Base-by-base conservation (phyloP, 2,888 invertebrate species). In the Allophyes oxyacanthae region DNA sequence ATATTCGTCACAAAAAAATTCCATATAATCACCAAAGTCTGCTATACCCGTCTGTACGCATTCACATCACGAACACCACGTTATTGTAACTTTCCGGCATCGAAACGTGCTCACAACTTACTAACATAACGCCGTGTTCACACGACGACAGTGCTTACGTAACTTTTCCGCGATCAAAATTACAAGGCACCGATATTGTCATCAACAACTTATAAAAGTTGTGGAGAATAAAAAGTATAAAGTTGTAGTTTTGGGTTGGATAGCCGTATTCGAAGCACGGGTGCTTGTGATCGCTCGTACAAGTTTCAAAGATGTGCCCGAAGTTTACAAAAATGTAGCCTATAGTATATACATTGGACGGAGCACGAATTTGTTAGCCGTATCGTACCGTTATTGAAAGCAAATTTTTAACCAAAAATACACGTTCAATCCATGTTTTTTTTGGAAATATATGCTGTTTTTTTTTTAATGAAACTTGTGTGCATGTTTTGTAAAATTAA, bases 81-180 rank as follows among this genome's bases (percentile, higher is more conserved):
- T 58, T 57, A 70, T 37, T 62, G 60, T 64, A 67, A 71, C 63
- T 66, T 71, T 41, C 54, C 40, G 43, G 42, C 40, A 38, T 15
- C 11, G 14, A 37, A 37, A 56, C 67, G 57, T 72, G 64, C 51
- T 48, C 53, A 43, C 51, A 75, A 71, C 37, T 57, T 50, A 15
- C 40, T 15, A 15, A 49, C 44, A 45, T 69, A 60, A 60, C 9
- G 51, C 43, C 37, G n/a, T 36, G 57, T 33, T 37, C 74, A 73
- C 44, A 70, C 52, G 32, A 20, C 15, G 36, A 52, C 20, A 74
- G 49, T 36, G 37, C 41, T 51, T 32, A 13, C 34, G 34, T 6
- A 10, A 48, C 55, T 58, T 7, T 9, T 6, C 32, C 28, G 20
- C 37, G 43, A 51, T 25, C 36, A 46, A 73, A 73, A 69, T 60